phyloP scores from a whole-genome alignment of 1,140 invertebrate species.

The Monochamus saltuarius region DNA sequence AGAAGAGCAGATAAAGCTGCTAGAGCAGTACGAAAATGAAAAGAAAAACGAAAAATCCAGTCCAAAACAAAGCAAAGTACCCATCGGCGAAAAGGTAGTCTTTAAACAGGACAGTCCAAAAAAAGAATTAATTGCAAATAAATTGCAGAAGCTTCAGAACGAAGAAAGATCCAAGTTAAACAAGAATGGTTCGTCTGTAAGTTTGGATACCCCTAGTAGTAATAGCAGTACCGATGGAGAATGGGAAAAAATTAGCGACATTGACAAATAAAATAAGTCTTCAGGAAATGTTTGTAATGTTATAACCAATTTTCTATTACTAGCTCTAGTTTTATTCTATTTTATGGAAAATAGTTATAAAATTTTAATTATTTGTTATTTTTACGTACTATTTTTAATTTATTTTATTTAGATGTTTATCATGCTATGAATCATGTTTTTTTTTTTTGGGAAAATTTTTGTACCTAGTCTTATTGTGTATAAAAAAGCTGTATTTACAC shows the following conservation, averaged over 20 bases:
- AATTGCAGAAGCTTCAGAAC: conserved; percentile 3
- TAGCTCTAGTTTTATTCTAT: neutral
- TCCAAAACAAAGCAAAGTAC: conserved; percentile 9
- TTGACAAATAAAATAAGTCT: conserved; percentile 33
- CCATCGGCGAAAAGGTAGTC: conserved; percentile 20
- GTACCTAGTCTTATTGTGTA: conserved; percentile 7
- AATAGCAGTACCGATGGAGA: conserved; percentile 49
- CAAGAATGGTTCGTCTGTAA: conserved; percentile 36
- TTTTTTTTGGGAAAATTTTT: conserved; percentile 3
- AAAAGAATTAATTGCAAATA: neutral
- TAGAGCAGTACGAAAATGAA: conserved; percentile 60
- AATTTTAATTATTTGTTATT: neutral
- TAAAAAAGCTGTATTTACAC: conserved; percentile 4
- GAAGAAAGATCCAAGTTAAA: conserved; percentile 15
- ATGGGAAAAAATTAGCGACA: conserved; percentile 49
- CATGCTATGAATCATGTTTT: neutral
- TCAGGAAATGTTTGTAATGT: conserved; percentile 1
- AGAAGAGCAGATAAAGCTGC: conserved; percentile 60
- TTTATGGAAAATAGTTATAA: conserved; percentile 6
- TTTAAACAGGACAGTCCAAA: conserved; percentile 28
- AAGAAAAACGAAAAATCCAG: conserved; percentile 40
- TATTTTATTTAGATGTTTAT: conserved; percentile 2
- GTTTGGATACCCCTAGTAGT: conserved; percentile 44
- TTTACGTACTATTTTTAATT: neutral
- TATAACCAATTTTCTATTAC: neutral